Evolutionary conservation across 35 echinoderm and acorn worm genomes (phyloP).

Genomic region (Anneissia japonica): DNA sequence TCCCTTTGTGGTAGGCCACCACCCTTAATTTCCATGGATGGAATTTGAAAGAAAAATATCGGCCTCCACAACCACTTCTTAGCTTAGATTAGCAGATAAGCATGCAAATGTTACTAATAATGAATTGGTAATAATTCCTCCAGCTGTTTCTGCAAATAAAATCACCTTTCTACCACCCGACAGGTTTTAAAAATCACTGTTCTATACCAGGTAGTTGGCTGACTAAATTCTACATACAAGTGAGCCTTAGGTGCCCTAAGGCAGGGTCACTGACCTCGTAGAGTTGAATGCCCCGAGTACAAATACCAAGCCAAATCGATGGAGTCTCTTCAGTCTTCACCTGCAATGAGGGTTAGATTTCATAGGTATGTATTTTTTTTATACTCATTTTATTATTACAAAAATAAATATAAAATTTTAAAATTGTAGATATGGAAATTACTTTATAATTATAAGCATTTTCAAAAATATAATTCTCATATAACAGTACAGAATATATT

Average conservation of each 20-base stretch:
- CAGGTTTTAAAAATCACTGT: neutral
- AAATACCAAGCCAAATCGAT: constrained; percentile 90
- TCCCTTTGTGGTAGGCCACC: neutral
- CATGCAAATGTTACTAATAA: neutral
- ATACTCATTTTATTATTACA: too few species aligned
- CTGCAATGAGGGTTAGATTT: constrained; percentile 37
- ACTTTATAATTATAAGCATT: too few species aligned
- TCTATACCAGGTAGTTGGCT: neutral
- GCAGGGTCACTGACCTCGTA: constrained; percentile 69
- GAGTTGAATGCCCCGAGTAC: constrained; percentile 89
- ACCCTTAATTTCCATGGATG: neutral
- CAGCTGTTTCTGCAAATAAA: neutral
- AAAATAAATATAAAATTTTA: too few species aligned
- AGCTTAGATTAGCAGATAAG: neutral
- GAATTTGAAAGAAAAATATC: neutral
- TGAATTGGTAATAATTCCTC: neutral
- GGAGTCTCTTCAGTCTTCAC: constrained; percentile 91
- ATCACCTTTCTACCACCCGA: neutral
- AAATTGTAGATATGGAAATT: too few species aligned
- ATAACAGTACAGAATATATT: too few species aligned
- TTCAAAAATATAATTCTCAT: too few species aligned
- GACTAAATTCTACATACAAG: neutral
- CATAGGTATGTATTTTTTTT: too few species aligned
- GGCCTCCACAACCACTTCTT: neutral
- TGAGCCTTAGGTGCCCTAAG: neutral